Evolutionary conservation across 2,113 vertebrate species (phyloP).

Genomic region (Anoplopoma fimbria): DNA sequence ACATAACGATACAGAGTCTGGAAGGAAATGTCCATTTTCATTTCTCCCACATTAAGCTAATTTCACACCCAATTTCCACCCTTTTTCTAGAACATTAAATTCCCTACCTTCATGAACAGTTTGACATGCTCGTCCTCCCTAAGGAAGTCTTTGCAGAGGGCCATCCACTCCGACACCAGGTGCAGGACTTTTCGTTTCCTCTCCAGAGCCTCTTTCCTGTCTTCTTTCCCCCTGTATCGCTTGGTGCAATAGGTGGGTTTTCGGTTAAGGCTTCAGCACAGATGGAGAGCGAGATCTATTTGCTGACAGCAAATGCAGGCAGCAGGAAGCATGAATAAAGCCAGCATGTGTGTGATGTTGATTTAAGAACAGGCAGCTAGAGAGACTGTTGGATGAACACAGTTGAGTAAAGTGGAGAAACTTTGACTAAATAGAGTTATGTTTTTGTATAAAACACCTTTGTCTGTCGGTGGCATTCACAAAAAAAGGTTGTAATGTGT

Average conservation of each 20-base stretch:
- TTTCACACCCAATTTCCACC: constrained; percentile 9
- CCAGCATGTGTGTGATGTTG: background rate
- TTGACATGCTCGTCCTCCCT: constrained; percentile 94
- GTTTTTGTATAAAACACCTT: constrained; percentile 11
- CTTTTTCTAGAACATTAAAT: constrained; percentile 9
- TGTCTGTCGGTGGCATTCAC: background rate
- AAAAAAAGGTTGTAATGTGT: background rate
- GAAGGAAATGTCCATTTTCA: constrained; percentile 59
- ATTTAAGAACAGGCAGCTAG: constrained; percentile 5
- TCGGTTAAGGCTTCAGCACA: constrained; percentile 86
- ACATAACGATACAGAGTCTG: constrained; percentile 93
- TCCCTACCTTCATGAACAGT: constrained; percentile 92
- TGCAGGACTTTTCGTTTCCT: constrained; percentile 94
- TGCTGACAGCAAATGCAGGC: constrained; percentile 5
- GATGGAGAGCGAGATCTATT: constrained; percentile 10
- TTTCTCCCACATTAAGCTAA: constrained; percentile 17
- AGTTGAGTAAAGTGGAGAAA: background rate
- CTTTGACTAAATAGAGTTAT: constrained; percentile 2
- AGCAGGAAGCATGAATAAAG: background rate
- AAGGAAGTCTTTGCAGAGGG: constrained; percentile 91
- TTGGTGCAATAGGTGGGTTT: constrained; percentile 92
- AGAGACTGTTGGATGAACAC: background rate
- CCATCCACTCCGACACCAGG: constrained; percentile 94
- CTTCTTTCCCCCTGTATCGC: constrained; percentile 89
- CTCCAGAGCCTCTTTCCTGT: constrained; percentile 87